Evolutionary conservation across 2,888 invertebrate species (phyloP), one percentile per base, ranked within the genome.

Genomic region (Litoditis marina): DNA sequence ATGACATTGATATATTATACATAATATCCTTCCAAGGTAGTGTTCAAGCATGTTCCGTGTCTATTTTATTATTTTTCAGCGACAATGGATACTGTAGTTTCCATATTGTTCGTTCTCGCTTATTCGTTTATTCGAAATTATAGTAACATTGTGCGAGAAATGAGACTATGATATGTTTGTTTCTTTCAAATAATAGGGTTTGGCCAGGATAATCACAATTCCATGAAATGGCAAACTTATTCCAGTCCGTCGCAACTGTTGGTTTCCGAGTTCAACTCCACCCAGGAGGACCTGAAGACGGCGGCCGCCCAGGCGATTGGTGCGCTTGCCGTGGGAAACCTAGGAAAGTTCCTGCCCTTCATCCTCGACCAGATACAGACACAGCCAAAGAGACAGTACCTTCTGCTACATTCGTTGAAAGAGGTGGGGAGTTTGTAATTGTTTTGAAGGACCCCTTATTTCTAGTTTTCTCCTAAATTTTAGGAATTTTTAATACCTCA

Each of bases 231-330:
- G 1, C n/a, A 47, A 28, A 27, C 1, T 22, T 13, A n/a, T 49
- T 71, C 63, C 60, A 79, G 73, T 22, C 82, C 83, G 8, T 85
- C 84, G 63, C 76, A 81, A 4, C 83, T 86, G 11, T 84, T 87
- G 27, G 86, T 95, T 65, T 88, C 89, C 69, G 92, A 94, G 22
- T 96, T 98, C 85, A 88, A 90, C 0, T 91, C 92, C 4, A 88
- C 89, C 13, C 93, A 92, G 0, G 96, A 98, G 84, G 95, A 98
- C 85, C 91, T 98, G 2, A 96, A 96, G 85, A 92, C 92, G 0
- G 95, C 95, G 0, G 96, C 96, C 16, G 94, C 95, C 73, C 94
- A 95, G 85, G 92, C 96, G 0, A 87, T 98, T 51, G 87, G 96
- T 22, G 93, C 93, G 59, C 90, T 98, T 28, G 92, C 93, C 6